Evolutionary conservation across 2,888 invertebrate genomes (phyloP).

Genomic region (Drosophila pseudotalamancana): DNA sequence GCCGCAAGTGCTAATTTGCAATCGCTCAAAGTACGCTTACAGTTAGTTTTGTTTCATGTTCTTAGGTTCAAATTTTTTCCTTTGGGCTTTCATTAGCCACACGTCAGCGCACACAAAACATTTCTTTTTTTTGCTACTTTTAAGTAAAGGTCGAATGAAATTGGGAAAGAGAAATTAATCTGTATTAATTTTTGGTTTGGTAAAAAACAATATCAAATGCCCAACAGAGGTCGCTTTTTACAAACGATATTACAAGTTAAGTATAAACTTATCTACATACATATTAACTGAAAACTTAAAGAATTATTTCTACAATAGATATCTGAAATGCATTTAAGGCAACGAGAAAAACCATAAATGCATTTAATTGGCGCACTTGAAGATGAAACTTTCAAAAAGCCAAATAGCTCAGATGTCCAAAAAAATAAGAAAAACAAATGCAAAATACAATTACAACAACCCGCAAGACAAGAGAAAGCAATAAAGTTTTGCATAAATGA

Average conservation of each 20-base stretch:
- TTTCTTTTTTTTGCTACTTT: constrained; percentile 1
- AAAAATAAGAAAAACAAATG: background rate
- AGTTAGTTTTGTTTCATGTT: constrained; percentile 25
- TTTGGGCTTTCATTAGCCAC: constrained; percentile 61
- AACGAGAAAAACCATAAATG: constrained; percentile 26
- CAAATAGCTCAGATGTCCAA: constrained; percentile 33
- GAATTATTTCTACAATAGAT: too few species aligned
- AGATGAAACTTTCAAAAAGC: constrained; percentile 36
- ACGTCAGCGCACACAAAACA: constrained; percentile 51
- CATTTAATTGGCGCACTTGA: constrained; percentile 66
- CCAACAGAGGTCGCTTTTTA: background rate
- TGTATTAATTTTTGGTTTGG: too few species aligned
- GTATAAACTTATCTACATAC: too few species aligned
- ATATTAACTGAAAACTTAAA: too few species aligned
- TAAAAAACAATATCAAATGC: too few species aligned
- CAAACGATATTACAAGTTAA: too few species aligned
- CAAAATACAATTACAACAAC: constrained; percentile 11
- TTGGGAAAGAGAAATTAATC: too few species aligned
- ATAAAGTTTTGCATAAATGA: constrained; percentile 81
- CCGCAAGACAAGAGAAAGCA: constrained; percentile 64
- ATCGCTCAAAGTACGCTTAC: constrained; percentile 48
- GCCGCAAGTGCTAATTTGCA: constrained; percentile 49
- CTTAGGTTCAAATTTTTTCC: constrained; percentile 14
- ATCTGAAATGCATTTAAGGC: too few species aligned
- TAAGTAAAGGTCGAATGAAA: constrained; percentile 2